Evolutionary conservation across 2,113 vertebrate species (phyloP).

Genomic region (Triplophysa rosa): DNA sequence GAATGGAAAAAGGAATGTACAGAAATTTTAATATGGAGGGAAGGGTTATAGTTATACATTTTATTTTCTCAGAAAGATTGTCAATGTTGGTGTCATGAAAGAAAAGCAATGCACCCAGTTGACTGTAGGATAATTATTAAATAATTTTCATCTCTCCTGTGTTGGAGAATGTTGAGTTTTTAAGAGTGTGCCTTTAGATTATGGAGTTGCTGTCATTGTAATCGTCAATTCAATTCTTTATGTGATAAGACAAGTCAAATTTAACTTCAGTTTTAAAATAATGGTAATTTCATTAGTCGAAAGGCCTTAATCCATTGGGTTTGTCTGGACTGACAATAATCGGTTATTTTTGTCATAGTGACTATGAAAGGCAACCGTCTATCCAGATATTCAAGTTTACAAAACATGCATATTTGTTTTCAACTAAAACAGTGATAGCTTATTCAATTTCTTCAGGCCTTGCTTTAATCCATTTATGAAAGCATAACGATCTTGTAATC

Average conservation of each 20-base stretch:
- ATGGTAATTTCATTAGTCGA: background rate
- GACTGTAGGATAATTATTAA: constrained; percentile 35
- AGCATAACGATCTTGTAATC: background rate
- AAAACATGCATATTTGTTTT: constrained; percentile 12
- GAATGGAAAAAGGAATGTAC: constrained; percentile 27
- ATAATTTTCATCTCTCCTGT: constrained; percentile 22
- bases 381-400: constrained; percentile 10
- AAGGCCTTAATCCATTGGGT: background rate
- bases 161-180: constrained; percentile 29
- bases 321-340: background rate
- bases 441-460: background rate
- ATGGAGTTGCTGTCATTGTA: background rate
- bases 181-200: constrained; percentile 35
- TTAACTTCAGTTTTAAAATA: background rate
- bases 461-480: constrained; percentile 1
- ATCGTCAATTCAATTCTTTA: background rate
- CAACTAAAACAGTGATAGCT: background rate
- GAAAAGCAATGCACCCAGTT: constrained; percentile 55
- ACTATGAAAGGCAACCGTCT: background rate
- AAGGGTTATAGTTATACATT: constrained; percentile 32
- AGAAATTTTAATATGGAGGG: constrained; percentile 34
- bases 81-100: constrained; percentile 40
- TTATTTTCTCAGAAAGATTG: constrained; percentile 53
- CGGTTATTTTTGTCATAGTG: background rate
- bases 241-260: background rate